Evolutionary conservation across 2,888 invertebrate species (phyloP).

Genomic region (Polydrusus cervinus): DNA sequence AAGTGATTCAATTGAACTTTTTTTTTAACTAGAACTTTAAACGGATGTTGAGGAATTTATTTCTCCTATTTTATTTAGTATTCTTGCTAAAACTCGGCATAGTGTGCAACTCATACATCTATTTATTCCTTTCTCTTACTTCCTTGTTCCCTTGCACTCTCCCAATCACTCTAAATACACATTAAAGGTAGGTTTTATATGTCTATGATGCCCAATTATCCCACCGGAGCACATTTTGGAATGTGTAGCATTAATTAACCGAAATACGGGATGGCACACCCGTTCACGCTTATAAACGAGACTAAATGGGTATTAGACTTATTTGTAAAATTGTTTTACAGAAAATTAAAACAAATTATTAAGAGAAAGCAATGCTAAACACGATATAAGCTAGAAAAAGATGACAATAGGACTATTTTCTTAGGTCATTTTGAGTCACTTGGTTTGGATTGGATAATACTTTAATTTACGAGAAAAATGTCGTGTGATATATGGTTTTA

Average conservation of each 20-base stretch:
- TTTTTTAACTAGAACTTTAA: not conserved
- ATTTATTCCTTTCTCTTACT: slow-evolving; percentile 11
- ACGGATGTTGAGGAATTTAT: not conserved
- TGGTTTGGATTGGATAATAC: no score
- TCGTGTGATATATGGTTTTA: no score
- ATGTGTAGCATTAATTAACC: slow-evolving; percentile 67
- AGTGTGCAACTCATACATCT: slow-evolving; percentile 28
- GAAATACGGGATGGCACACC: slow-evolving; percentile 60
- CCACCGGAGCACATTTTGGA: slow-evolving; percentile 72
- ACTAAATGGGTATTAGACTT: slow-evolving; percentile 24
- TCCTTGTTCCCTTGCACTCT: slow-evolving; percentile 30
- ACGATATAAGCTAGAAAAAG: no score
- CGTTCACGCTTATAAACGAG: slow-evolving; percentile 45
- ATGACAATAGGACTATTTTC: no score
- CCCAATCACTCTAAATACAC: slow-evolving; percentile 42
- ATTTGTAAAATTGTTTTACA: slow-evolving; percentile 11
- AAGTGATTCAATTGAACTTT: not conserved
- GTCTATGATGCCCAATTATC: slow-evolving; percentile 72
- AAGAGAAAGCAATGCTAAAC: not conserved
- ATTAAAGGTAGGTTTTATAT: slow-evolving; percentile 29
- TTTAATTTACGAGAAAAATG: no score
- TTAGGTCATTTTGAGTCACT: no score
- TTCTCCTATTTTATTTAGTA: slow-evolving; percentile 5
- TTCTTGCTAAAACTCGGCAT: not conserved
- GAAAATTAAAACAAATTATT: not conserved